Conservation (phyloP, 2,113 vertebrate genomes). For the Calyptommatus sinebrachiatus region DNA sequence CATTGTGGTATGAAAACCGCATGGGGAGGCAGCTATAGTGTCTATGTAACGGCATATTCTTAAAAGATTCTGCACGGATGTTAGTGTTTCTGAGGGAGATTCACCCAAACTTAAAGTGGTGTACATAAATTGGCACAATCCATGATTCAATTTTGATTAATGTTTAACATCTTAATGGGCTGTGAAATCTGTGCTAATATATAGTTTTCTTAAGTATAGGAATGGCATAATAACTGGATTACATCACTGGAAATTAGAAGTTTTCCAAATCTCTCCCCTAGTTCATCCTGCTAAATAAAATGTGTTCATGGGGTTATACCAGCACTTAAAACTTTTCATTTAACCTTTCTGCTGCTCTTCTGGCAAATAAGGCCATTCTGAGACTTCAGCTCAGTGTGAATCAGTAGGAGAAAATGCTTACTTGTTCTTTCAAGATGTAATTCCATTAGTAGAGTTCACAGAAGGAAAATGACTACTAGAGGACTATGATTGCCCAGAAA, state of each 20-base stretch:
- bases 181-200: slow-evolving; percentile 14
- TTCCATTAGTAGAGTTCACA: slow-evolving; percentile 26
- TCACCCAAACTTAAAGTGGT: not conserved
- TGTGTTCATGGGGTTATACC: not conserved
- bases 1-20: too few species aligned
- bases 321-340: slow-evolving; percentile 15
- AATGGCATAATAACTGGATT: not conserved
- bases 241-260: not conserved
- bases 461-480: slow-evolving; percentile 21
- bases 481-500: not conserved
- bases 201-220: not conserved
- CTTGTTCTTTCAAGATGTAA: slow-evolving; percentile 27
- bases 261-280: not conserved
- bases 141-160: slow-evolving; percentile 1
- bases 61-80: not conserved
- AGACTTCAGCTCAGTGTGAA: slow-evolving; percentile 24
- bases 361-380: slow-evolving; percentile 23
- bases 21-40: too few species aligned
- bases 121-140: slow-evolving; percentile 3
- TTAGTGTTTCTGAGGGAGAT: not conserved
- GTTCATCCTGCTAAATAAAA: slow-evolving; percentile 11
- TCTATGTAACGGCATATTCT: not conserved
- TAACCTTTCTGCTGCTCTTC: slow-evolving; percentile 32
- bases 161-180: not conserved
- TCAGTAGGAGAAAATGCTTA: slow-evolving; percentile 40